phyloP scores from a whole-genome alignment of 1,140 invertebrate genomes.

The Drosophila lini region DNA sequence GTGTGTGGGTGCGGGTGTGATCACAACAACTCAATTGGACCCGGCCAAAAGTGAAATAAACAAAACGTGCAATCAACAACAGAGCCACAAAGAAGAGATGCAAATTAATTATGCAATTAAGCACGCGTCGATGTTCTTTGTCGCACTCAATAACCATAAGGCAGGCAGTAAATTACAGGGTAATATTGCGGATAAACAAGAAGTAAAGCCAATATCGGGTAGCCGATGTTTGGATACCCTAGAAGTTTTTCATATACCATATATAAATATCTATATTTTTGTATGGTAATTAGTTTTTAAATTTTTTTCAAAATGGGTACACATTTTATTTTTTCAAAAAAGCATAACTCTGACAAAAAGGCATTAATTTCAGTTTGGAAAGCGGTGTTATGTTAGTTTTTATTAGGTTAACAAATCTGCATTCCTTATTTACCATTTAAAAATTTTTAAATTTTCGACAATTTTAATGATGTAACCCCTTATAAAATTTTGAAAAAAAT shows the following conservation, averaged over 20 bases:
- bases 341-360: no score
- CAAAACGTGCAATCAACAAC: slow-evolving; percentile 70
- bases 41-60: slow-evolving; percentile 65
- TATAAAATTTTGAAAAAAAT: no score
- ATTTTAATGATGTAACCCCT: no score
- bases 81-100: slow-evolving; percentile 40
- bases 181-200: background rate
- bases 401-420: no score
- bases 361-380: no score
- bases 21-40: slow-evolving; percentile 46
- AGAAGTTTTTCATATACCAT: background rate
- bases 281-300: no score
- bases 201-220: background rate
- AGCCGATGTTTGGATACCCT: background rate
- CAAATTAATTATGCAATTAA: slow-evolving; percentile 80
- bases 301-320: no score
- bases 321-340: no score
- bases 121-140: slow-evolving; percentile 62
- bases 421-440: no score
- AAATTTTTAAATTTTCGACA: no score
- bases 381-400: no score
- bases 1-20: slow-evolving; percentile 11
- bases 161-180: slow-evolving; percentile 35
- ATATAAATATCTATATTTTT: no score
- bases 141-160: slow-evolving; percentile 56